Evolutionary conservation across 1,140 invertebrate species (phyloP).

Genomic region (Penaeus japonicus): DNA sequence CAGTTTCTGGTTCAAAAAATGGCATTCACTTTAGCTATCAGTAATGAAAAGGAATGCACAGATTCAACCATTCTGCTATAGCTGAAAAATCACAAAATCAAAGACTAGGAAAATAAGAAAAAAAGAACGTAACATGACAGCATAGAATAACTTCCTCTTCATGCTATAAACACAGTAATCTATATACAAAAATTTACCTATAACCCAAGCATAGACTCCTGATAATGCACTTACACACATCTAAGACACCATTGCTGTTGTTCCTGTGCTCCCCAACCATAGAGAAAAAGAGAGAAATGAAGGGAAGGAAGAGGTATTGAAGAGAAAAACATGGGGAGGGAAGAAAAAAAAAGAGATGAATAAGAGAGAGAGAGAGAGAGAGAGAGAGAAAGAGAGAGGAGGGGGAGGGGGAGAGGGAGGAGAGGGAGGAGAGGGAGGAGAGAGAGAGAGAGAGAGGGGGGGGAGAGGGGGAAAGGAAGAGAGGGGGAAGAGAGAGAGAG

Average conservation of each 20-base stretch:
- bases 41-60: conserved; percentile 10
- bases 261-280: conserved; percentile 29
- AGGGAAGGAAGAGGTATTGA: neutral
- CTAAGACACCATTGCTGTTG: conserved; percentile 35
- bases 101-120: conserved; percentile 4
- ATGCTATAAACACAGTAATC: conserved; percentile 43
- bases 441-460: neutral
- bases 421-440: too few species aligned
- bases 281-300: neutral
- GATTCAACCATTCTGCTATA: conserved; percentile 43
- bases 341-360: neutral
- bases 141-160: conserved; percentile 24
- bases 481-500: neutral
- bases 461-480: neutral
- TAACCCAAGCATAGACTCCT: conserved; percentile 43
- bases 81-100: too few species aligned
- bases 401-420: neutral
- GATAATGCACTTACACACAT: conserved; percentile 39
- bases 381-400: neutral
- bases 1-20: conserved; percentile 17
- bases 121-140: neutral
- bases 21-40: conserved; percentile 18
- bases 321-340: neutral
- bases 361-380: neutral
- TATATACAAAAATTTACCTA: conserved; percentile 50